phyloP scores from a whole-genome alignment of 2,888 invertebrate genomes.

The Stenotaenia linearis region DNA sequence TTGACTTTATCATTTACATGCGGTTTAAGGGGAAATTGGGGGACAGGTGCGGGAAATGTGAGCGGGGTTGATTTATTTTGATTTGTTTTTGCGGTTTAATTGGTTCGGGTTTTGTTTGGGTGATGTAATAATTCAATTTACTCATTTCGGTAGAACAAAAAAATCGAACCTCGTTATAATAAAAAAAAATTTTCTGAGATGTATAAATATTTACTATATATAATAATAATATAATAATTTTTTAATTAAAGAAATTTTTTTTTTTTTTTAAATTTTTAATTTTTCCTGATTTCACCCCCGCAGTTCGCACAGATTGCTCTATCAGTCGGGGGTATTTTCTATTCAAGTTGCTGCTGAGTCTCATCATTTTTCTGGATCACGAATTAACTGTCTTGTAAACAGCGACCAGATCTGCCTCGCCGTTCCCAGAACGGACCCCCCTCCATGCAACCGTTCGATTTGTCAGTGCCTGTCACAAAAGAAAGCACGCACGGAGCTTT shows the following conservation, averaged over 20 bases:
- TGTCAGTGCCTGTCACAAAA: neutral
- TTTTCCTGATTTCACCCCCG: neutral
- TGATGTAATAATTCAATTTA: too few relatives aligned
- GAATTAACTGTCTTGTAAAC: neutral
- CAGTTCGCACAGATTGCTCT: neutral
- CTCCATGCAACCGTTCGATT: neutral
- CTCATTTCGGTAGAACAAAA: too few relatives aligned
- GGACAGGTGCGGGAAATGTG: neutral
- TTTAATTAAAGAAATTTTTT: neutral
- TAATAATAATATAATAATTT: too few relatives aligned
- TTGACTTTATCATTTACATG: neutral
- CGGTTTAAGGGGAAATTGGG: neutral
- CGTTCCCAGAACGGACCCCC: neutral
- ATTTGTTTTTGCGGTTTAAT: neutral
- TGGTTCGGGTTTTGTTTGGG: neutral
- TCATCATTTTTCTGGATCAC: neutral
- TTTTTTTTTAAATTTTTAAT: too few relatives aligned
- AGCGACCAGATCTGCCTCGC: neutral
- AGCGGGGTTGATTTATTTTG: neutral
- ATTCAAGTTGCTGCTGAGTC: neutral
- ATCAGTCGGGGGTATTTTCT: conserved; percentile 19
- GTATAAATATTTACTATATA: too few relatives aligned
- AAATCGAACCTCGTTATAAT: neutral
- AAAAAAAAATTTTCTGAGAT: neutral
- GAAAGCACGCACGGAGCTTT: neutral